Evolutionary conservation across 2,113 vertebrate genomes (phyloP).

Genomic region (Dermatemys mawii): DNA sequence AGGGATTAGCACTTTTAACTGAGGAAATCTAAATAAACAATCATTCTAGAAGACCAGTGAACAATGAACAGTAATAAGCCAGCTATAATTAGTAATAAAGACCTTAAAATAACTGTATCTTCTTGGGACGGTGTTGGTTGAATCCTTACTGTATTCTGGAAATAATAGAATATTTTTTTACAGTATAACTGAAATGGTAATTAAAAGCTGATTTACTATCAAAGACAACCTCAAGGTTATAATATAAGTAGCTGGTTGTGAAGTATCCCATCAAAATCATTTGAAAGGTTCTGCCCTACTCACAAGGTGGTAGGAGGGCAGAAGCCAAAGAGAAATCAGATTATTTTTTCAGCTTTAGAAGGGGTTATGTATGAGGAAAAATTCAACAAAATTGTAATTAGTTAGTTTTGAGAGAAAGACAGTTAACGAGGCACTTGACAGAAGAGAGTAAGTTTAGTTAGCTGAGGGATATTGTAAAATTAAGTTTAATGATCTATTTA

Average conservation of each 20-base stretch:
- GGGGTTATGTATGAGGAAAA: neutral
- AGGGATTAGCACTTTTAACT: neutral
- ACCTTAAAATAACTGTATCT: conserved; percentile 74
- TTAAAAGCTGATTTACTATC: conserved; percentile 78
- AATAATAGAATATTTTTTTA: conserved; percentile 56
- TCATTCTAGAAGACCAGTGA: conserved; percentile 53
- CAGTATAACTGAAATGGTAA: conserved; percentile 71
- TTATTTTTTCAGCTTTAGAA: neutral
- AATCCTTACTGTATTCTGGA: conserved; percentile 61
- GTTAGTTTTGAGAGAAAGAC: neutral
- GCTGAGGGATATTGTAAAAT: neutral
- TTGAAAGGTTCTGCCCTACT: neutral
- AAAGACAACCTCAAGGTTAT: conserved; percentile 76
- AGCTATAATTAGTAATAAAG: conserved; percentile 74
- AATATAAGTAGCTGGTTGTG: conserved; percentile 62
- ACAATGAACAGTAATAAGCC: conserved; percentile 72
- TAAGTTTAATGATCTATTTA: neutral
- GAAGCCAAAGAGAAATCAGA: neutral
- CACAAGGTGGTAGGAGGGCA: neutral
- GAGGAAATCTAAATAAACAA: conserved; percentile 49
- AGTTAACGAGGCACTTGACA: neutral
- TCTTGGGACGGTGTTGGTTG: conserved; percentile 58
- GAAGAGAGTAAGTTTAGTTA: neutral
- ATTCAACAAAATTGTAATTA: neutral
- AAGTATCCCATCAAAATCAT: conserved; percentile 27